Evolutionary conservation across 2,888 invertebrate species (phyloP), one percentile per base, ranked within the genome.

Genomic region (Saturnia pavonia): DNA sequence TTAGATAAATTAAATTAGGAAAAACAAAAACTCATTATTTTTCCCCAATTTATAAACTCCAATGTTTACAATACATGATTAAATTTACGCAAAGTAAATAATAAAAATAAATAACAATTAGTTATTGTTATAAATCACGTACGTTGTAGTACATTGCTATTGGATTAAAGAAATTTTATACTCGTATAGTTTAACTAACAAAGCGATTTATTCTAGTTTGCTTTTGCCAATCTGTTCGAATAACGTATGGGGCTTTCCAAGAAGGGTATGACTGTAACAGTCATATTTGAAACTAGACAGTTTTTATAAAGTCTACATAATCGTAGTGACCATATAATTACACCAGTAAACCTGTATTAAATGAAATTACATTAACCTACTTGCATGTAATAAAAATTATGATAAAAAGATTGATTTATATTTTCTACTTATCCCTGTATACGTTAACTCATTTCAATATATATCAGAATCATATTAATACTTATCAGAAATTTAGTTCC

Each of bases 191-290:
- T 54, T 67, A 19, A 42, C 42, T 6, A 25, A 54, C 27, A 19
- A 57, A 40, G 68, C 54, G 67, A 67, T 69, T 63, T 27, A 68
- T 51, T 68, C 60, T 67, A 71, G 73, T 77, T 80, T 80, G 80
- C 81, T 81, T 74, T 51, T 71, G 27, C 22, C 22, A 42, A 70
- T 25, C 63, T 68, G 70, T 70, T 66, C 72, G 51, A 67, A 25
- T 67, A 68, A 72, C 57, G 73, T 74, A 71, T 63, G 76, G 81
- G 81, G 70, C 79, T 82, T 84, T 83, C 85, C 83, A 75, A 80
- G 83, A 83, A 81, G 71, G 73, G n/a, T 71, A 68, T 65, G n/a
- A n/a, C n/a, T n/a, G 68, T 67, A 51, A 25, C 16, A 67, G 40
- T 3, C 54, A 68, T 51, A 42, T 48, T n/a, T 42, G n/a, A 51